Base-by-base conservation (phyloP, 1,140 invertebrate genomes). In the Zaprionus africanus region DNA sequence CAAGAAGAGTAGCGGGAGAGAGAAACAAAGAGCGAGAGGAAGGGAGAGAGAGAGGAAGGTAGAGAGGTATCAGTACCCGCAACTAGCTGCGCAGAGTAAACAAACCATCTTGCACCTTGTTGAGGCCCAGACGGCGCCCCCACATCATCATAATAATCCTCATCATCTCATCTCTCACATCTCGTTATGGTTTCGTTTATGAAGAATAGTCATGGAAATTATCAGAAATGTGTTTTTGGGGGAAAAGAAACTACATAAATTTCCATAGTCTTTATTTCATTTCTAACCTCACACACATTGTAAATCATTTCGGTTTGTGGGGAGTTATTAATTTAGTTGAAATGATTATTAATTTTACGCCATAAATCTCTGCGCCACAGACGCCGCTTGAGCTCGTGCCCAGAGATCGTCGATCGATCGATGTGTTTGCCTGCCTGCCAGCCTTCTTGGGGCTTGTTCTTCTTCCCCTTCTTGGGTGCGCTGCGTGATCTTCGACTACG, bases 271-370 rank as follows among this genome's bases (percentile, higher is more conserved):
- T 59, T 64, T 15, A 66, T 53, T 41, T 60, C 51, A 78, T 68
- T 76, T 38, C 53, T 62, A 67, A 63, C 69, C 82, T 68, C 80
- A 65, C 74, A 72, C 78, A 85, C 84, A 81, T 88, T 88, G 81
- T 88, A 85, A 88, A 88, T 90, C 84, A 90, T 73, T 57, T 13
- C 49, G 11, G 60, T 19, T 59, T 65, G 41, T 49, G 51, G 49
- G 41, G 77, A 64, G 78, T 88, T 88, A 88, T 88, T 88, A 88
- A 88, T 88, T 88, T 83, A 78, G 78, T 72, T 81, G 69, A 81
- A 88, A 88, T 79, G 80, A 81, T 88, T 88, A 88, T 88, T 88
- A 88, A 88, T 88, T 90, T 81, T 74, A 31, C 56, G 59, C 67
- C 78, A 88, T 88, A 79, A 90, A 88, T 88, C 85, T 84, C 31